These are phyloP conservation scores for Sebastes wilsoni DNA, from an alignment of 2,797 vertebrate genomes.

Conservation along the genomic window DNA sequence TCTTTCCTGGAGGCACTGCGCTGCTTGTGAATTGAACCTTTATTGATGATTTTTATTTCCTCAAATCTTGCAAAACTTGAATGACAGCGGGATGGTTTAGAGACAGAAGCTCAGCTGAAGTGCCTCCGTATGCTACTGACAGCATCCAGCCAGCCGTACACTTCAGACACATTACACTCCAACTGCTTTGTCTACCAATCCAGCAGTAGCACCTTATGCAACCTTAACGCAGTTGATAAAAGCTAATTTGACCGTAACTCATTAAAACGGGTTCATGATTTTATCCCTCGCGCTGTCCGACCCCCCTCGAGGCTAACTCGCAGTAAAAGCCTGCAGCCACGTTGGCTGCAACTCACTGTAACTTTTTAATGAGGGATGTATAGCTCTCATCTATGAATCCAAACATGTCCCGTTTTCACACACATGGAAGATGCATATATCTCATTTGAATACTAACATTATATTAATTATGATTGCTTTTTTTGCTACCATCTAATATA, in stretches of 20 bases:
- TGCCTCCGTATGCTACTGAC: constrained; percentile 9
- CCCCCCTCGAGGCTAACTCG: constrained; percentile 24
- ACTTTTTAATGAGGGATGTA: constrained; percentile 44
- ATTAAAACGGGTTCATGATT: constrained; percentile 51
- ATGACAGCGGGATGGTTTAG: constrained; percentile 10
- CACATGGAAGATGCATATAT: constrained; percentile 39
- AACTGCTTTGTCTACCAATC: constrained; percentile 22
- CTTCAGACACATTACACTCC: constrained; percentile 16
- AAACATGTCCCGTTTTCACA: constrained; percentile 37
- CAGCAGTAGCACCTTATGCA: constrained; percentile 17
- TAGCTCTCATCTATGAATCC: constrained; percentile 47
- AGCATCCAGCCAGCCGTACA: constrained; percentile 18
- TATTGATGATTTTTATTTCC: constrained; percentile 9
- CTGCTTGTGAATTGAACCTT: constrained; percentile 16
- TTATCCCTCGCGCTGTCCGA: constrained; percentile 6
- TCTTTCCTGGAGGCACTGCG: not conserved
- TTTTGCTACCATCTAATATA: constrained; percentile 43
- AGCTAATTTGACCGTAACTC: constrained; percentile 45
- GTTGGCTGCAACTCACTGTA: constrained; percentile 32
- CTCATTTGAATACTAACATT: constrained; percentile 59
- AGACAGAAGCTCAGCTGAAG: constrained; percentile 16
- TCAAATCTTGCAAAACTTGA: constrained; percentile 38
- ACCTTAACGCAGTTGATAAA: constrained; percentile 36
- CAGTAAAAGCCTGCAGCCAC: constrained; percentile 22
- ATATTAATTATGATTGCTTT: constrained; percentile 42